Evolutionary conservation across 2,888 invertebrate genomes (phyloP).

Genomic region (Oligia strigilis): DNA sequence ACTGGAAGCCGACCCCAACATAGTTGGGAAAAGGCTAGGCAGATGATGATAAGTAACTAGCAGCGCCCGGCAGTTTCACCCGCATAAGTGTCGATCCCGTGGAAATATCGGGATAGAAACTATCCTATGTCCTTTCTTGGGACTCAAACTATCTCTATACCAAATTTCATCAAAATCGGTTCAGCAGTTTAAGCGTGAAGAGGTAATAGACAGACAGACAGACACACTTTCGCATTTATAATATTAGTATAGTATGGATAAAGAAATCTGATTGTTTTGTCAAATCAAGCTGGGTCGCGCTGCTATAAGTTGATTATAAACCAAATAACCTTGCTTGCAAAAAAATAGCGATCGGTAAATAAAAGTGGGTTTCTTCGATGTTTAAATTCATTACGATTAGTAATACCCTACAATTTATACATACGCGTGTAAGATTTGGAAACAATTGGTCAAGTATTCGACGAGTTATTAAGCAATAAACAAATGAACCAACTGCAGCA

Average conservation of each 20-base stretch:
- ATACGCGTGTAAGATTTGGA: conserved; percentile 61
- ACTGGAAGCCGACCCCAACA: too few relatives aligned
- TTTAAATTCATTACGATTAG: conserved; percentile 43
- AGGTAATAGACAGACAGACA: too few relatives aligned
- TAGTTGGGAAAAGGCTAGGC: too few relatives aligned
- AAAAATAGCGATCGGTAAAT: conserved; percentile 20
- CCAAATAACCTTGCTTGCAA: conserved; percentile 8
- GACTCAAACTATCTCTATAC: too few relatives aligned
- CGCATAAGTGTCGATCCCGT: too few relatives aligned
- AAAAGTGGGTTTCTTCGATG: conserved; percentile 48
- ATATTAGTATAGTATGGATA: neutral
- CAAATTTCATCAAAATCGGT: too few relatives aligned
- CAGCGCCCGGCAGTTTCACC: too few relatives aligned
- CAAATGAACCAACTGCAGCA: conserved; percentile 54
- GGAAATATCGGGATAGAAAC: too few relatives aligned
- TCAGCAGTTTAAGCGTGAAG: too few relatives aligned
- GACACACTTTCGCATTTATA: too few relatives aligned
- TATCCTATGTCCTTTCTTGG: too few relatives aligned
- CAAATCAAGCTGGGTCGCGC: neutral
- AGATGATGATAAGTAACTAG: too few relatives aligned
- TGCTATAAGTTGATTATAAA: neutral
- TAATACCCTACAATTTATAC: conserved; percentile 60
- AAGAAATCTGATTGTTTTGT: neutral
- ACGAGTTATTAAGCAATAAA: conserved; percentile 53
- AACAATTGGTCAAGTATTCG: conserved; percentile 61